Evolutionary conservation across 2,888 invertebrate species (phyloP).

Genomic region (Oligia latruncula): DNA sequence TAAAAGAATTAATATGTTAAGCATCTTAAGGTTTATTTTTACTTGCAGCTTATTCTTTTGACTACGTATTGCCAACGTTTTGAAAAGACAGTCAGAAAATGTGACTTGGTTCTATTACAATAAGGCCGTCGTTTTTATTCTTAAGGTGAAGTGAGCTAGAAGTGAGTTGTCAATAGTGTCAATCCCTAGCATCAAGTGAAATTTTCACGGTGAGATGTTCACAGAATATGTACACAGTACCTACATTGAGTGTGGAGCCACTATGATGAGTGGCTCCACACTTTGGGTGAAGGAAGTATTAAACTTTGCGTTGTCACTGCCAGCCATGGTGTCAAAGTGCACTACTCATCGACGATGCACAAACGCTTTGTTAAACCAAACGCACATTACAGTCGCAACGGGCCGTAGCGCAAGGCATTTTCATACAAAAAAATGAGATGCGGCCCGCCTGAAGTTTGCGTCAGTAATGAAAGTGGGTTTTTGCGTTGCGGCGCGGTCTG

Average conservation of each 20-base stretch:
- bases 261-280: not conserved
- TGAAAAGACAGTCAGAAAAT: not conserved
- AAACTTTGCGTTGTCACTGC: not conserved
- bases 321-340: not conserved
- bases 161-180: no score
- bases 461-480: no score
- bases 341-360: not conserved
- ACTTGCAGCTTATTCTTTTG: not conserved
- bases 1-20: no score
- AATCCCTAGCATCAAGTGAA: no score
- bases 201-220: no score
- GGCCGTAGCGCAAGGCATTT: not conserved
- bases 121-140: no score
- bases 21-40: not conserved
- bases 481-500: not conserved
- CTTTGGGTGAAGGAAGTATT: no score
- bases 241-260: not conserved
- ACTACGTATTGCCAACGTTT: not conserved
- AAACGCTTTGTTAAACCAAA: constrained; percentile 20
- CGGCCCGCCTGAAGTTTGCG: not conserved
- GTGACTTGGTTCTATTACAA: not conserved
- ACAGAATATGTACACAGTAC: no score
- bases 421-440: not conserved
- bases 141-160: no score
- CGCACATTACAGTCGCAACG: not conserved